A percentile compares a stretch with the other conserved stretches of the same genome.
Evolutionary conservation across 2,888 invertebrate species (phyloP).

Genomic region (Drosophila suboccidentalis): DNA sequence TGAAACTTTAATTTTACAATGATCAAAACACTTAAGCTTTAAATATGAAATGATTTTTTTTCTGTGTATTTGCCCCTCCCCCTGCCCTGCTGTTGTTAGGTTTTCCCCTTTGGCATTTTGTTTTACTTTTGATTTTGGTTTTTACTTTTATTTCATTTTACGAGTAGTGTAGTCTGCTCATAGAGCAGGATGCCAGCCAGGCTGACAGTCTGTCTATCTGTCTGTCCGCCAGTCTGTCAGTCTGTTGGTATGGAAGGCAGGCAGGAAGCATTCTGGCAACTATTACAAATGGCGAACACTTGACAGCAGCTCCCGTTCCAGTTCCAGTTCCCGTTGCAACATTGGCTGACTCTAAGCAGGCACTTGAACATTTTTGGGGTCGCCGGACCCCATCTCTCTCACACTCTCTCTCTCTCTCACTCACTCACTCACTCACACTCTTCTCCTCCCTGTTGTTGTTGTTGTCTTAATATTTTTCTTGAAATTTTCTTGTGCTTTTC

Average conservation of each 20-base stretch:
- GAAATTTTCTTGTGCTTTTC: slow-evolving; percentile 80
- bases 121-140: slow-evolving; percentile 75
- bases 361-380: slow-evolving; percentile 64
- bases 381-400: not conserved
- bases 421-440: slow-evolving; percentile 4
- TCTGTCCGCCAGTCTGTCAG: not conserved
- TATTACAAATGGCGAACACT: slow-evolving; percentile 73
- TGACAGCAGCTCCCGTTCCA: slow-evolving; percentile 36
- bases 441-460: slow-evolving; percentile 51
- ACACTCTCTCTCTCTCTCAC: not conserved
- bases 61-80: not conserved
- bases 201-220: slow-evolving; percentile 1
- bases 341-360: slow-evolving; percentile 45
- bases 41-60: no score
- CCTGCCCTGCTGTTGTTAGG: not conserved
- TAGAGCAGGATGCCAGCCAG: no score
- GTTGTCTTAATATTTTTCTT: slow-evolving; percentile 80
- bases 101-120: slow-evolving; percentile 67
- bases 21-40: no score
- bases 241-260: not conserved
- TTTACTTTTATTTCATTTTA: slow-evolving; percentile 62
- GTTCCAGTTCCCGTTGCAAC: slow-evolving; percentile 43
- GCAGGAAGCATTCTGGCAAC: slow-evolving; percentile 57
- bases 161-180: slow-evolving; percentile 34
- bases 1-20: no score